Percentiles rank a stretch among this genome's conserved stretches.
Conservation (phyloP, 2,797 vertebrate species). For the Carapus acus region DNA sequence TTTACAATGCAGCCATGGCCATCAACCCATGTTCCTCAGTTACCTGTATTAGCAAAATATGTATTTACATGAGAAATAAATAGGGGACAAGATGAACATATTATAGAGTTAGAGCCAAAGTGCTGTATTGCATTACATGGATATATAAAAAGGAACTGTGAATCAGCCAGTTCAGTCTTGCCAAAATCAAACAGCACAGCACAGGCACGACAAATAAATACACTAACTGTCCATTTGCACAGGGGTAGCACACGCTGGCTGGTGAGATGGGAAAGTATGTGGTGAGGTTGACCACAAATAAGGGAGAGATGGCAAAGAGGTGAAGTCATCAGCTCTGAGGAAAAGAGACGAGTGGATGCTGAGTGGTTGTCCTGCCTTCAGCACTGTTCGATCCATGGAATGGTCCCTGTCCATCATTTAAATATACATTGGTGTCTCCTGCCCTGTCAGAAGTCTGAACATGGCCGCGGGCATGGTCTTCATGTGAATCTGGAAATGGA, state of each 20-base stretch:
- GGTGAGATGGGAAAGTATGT: constrained; percentile 44
- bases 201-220: constrained; percentile 73
- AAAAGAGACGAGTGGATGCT: constrained; percentile 16
- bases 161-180: constrained; percentile 59
- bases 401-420: constrained; percentile 54
- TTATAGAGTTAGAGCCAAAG: constrained; percentile 55
- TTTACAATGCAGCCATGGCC: constrained; percentile 61
- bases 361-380: constrained; percentile 21
- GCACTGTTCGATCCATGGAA: constrained; percentile 27
- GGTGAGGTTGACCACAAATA: constrained; percentile 50
- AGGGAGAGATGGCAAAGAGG: constrained; percentile 28
- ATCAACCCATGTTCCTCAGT: constrained; percentile 35
- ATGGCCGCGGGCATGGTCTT: constrained; percentile 99
- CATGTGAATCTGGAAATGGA: constrained; percentile 88
- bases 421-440: constrained; percentile 98
- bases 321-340: constrained; percentile 39
- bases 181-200: constrained; percentile 63
- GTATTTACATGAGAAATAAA: constrained; percentile 74
- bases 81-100: constrained; percentile 52
- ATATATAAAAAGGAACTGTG: constrained; percentile 64
- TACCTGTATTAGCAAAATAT: constrained; percentile 61
- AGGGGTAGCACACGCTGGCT: constrained; percentile 30
- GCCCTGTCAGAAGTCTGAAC: constrained; percentile 97
- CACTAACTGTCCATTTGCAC: constrained; percentile 42
- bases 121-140: constrained; percentile 63